These are phyloP conservation scores for Deroplatys truncata DNA, from an alignment of 2,888 invertebrate species.

Conservation along the genomic window DNA sequence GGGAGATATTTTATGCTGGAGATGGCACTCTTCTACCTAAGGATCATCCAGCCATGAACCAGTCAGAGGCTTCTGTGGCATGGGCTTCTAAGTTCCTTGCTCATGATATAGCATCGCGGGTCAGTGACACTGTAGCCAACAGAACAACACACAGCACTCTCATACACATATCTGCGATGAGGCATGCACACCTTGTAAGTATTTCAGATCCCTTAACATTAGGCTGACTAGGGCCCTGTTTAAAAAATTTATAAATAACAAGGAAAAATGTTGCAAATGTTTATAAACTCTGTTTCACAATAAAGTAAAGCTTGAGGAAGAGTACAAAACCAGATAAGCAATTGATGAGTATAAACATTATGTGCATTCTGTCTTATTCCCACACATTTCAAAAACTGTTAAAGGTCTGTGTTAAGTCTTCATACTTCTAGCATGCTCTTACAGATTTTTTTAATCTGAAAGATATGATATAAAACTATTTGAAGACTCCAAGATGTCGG, in stretches of 20 bases:
- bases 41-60: conserved; percentile 42
- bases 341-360: too few relatives aligned
- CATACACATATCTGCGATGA: conserved; percentile 41
- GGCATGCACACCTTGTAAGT: conserved; percentile 43
- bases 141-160: conserved; percentile 40
- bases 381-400: too few relatives aligned
- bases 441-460: too few relatives aligned
- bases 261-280: background rate
- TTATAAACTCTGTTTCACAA: too few relatives aligned
- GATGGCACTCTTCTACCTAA: conserved; percentile 43
- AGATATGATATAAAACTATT: too few relatives aligned
- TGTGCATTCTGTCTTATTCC: too few relatives aligned
- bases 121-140: conserved; percentile 36
- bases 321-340: too few relatives aligned
- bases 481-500: too few relatives aligned
- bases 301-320: too few relatives aligned
- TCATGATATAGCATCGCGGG: conserved; percentile 35
- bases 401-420: too few relatives aligned
- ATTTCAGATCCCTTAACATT: background rate
- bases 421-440: too few relatives aligned
- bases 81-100: conserved; percentile 36
- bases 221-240: too few relatives aligned
- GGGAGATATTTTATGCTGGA: conserved; percentile 42
- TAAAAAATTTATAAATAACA: background rate
- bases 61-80: conserved; percentile 37